phyloP scores from a whole-genome alignment of 2,888 invertebrate genomes.

The Hoplodrina blanda region DNA sequence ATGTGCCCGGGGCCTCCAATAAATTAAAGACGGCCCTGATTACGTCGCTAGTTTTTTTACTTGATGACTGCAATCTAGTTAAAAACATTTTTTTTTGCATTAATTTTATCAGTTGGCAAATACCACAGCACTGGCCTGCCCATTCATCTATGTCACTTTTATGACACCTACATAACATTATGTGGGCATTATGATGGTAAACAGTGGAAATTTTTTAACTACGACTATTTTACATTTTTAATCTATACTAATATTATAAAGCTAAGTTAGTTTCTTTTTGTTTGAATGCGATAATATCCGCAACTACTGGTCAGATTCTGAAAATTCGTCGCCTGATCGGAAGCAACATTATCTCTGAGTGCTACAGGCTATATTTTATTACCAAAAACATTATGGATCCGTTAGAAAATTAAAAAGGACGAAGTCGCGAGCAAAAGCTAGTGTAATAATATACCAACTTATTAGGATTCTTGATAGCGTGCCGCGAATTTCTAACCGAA shows the following conservation, averaged over 20 bases:
- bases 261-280: too few species aligned
- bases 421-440: too few species aligned
- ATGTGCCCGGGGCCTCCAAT: too few species aligned
- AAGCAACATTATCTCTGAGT: too few species aligned
- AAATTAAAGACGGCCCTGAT: too few species aligned
- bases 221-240: conserved; percentile 16
- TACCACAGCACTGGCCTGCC: conserved; percentile 10
- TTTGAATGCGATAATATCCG: too few species aligned
- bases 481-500: conserved; percentile 19
- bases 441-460: neutral
- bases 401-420: too few species aligned
- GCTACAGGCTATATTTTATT: too few species aligned
- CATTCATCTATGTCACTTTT: conserved; percentile 16
- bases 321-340: too few species aligned
- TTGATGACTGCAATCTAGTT: neutral
- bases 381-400: too few species aligned
- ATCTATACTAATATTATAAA: too few species aligned
- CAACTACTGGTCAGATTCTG: too few species aligned
- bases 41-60: neutral
- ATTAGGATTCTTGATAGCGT: conserved; percentile 27
- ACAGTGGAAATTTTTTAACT: conserved; percentile 10
- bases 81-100: neutral
- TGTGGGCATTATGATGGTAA: conserved; percentile 5
- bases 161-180: conserved; percentile 4
- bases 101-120: conserved; percentile 21